phyloP scores from a whole-genome alignment of 2,113 vertebrate species.

The Bos javanicus region DNA sequence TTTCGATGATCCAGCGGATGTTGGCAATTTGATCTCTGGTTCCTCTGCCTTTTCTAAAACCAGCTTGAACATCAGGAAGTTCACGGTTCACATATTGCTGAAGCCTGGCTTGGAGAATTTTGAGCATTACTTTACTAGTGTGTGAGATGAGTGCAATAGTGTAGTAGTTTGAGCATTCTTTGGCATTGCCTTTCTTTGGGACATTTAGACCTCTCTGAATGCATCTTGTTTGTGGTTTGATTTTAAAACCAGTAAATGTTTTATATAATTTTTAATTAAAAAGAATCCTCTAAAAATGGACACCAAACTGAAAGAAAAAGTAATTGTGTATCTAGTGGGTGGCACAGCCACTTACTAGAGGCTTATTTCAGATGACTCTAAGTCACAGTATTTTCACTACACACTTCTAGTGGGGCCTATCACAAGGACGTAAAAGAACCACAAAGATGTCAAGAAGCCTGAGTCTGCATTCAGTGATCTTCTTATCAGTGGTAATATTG shows the following conservation, averaged over 20 bases:
- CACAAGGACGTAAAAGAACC: not conserved
- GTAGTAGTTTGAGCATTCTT: too few species aligned
- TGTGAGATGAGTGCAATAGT: too few species aligned
- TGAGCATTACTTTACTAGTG: too few species aligned
- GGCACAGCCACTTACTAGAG: not conserved
- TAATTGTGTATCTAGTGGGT: not conserved
- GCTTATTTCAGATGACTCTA: not conserved
- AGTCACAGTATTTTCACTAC: not conserved
- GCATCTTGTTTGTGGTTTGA: not conserved
- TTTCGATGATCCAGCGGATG: too few species aligned
- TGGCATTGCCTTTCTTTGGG: too few species aligned
- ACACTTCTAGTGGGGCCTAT: not conserved
- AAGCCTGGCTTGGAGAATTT: too few species aligned
- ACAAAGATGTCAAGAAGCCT: not conserved
- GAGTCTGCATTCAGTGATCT: not conserved
- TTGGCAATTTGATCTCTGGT: too few species aligned
- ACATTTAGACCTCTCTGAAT: not conserved
- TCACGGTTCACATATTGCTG: too few species aligned
- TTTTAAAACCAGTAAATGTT: not conserved
- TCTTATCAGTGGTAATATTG: not conserved
- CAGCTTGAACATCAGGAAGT: too few species aligned
- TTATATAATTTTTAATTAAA: conserved; percentile 1
- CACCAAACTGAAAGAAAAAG: not conserved
- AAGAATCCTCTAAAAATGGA: not conserved
- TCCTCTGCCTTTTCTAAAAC: too few species aligned